Percentiles rank a stretch among this genome's conserved stretches.
These are phyloP conservation scores for Nesoenas mayeri DNA, from an alignment of 2,113 vertebrate species.

Conservation along the genomic window DNA sequence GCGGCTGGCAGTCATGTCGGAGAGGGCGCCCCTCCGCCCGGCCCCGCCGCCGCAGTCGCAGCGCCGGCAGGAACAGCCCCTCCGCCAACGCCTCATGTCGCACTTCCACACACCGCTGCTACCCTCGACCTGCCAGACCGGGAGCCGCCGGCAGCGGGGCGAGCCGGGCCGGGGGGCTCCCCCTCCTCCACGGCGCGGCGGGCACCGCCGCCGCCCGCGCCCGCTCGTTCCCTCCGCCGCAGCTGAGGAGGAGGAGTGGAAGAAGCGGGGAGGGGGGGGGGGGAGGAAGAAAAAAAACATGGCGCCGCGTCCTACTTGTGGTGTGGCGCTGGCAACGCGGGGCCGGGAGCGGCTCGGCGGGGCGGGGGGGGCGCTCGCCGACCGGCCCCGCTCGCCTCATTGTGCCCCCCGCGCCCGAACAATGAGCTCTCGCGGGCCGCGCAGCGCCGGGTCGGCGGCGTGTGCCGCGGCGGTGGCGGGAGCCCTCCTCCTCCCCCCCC, in stretches of 20 bases:
- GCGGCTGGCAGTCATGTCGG: constrained; percentile 54
- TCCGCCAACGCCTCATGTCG: neutral
- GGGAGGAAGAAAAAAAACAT: constrained; percentile 56
- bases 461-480: neutral
- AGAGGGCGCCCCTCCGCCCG: constrained; percentile 19
- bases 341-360: constrained; percentile 36
- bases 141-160: neutral
- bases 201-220: neutral
- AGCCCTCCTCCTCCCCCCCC: neutral
- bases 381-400: neutral
- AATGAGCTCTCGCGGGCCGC: neutral
- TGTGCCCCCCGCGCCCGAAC: neutral
- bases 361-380: neutral
- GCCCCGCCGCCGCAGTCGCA: neutral
- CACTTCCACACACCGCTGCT: neutral
- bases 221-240: neutral
- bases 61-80: neutral
- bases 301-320: constrained; percentile 74
- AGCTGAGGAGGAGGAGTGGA: neutral
- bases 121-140: neutral
- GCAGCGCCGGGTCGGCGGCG: neutral
- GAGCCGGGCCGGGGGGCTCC: neutral
- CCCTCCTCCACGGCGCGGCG: neutral
- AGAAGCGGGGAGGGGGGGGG: neutral
- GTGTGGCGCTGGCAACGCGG: constrained; percentile 37